phyloP scores from a whole-genome alignment of 2,113 vertebrate species.

The Saimiri boliviensis region DNA sequence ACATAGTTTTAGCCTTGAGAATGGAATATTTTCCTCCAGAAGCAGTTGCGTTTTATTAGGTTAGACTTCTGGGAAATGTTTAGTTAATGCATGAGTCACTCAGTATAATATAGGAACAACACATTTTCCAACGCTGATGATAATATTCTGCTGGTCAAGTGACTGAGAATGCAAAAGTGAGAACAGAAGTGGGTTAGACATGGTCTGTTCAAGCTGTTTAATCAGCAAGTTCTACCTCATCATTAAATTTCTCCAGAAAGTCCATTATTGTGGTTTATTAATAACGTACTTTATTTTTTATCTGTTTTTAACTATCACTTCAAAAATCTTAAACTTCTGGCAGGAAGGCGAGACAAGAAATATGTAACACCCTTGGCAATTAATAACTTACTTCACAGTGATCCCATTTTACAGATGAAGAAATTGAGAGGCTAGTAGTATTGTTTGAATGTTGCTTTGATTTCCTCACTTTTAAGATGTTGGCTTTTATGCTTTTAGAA shows the following conservation, averaged over 20 bases:
- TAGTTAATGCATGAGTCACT: conserved; percentile 14
- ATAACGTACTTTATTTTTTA: not conserved
- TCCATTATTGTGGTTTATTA: not conserved
- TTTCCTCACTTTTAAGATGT: not conserved
- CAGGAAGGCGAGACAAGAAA: not conserved
- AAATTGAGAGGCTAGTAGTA: not conserved
- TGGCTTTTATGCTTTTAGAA: conserved; percentile 16
- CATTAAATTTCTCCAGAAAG: not conserved
- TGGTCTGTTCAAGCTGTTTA: not conserved
- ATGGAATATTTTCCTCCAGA: not conserved
- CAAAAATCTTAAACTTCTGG: not conserved
- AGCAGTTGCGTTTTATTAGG: conserved; percentile 2
- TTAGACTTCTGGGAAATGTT: not conserved
- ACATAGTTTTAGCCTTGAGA: not conserved
- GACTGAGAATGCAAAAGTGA: not conserved
- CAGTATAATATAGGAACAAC: not conserved
- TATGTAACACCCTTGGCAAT: not conserved
- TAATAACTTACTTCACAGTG: not conserved
- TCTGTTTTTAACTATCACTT: not conserved
- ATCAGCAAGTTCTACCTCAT: not conserved
- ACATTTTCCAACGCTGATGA: not conserved
- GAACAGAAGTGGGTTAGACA: not conserved
- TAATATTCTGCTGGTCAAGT: not conserved
- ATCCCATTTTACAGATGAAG: not conserved
- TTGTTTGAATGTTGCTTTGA: not conserved